Conservation (phyloP, 2,888 invertebrate genomes). For the Nephrotoma appendiculata region DNA sequence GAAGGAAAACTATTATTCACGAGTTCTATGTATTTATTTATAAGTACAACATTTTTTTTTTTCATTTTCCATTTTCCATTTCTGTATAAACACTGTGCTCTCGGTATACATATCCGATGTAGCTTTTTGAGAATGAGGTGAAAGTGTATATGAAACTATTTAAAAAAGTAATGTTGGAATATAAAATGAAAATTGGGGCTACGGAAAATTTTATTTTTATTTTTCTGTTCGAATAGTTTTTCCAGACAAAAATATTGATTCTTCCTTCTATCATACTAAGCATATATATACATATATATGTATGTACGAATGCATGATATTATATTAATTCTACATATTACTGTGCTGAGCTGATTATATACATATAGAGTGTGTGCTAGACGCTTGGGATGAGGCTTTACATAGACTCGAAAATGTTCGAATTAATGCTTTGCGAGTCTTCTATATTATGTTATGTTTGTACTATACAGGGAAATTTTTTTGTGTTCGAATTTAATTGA, state of each 20-base stretch:
- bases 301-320: not conserved
- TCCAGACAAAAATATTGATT: slow-evolving; percentile 3
- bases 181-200: not conserved
- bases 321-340: not conserved
- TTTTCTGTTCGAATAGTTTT: not conserved
- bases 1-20: not conserved
- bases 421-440: not conserved
- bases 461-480: not conserved
- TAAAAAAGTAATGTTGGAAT: not conserved
- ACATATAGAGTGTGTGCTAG: not conserved
- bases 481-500: not conserved
- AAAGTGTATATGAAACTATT: not conserved
- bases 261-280: not conserved
- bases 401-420: not conserved
- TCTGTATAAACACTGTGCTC: not conserved
- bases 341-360: not conserved
- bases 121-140: not conserved
- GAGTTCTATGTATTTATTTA: not conserved
- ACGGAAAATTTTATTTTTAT: not conserved
- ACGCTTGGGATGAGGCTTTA: not conserved
- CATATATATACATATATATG: not conserved
- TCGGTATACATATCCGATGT: not conserved
- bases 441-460: not conserved
- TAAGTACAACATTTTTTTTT: not conserved
- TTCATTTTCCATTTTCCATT: not conserved